These are phyloP conservation scores for Myotis daubentonii DNA, from an alignment of 2,797 vertebrate genomes.

Conservation along the genomic window DNA sequence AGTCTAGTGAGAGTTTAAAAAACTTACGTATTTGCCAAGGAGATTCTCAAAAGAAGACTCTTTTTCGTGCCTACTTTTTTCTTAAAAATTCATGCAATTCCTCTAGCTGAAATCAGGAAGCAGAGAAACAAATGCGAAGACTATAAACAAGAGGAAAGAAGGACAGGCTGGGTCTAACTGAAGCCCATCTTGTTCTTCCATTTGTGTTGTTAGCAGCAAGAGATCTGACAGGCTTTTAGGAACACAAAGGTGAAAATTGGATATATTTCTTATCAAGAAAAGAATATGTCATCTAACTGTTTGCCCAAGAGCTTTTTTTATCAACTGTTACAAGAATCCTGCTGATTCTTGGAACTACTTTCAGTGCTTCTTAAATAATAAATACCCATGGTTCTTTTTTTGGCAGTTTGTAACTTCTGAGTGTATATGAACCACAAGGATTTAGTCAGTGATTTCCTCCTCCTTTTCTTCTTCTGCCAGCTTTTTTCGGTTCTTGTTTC, in stretches of 20 bases:
- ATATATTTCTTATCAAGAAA: conserved; percentile 14
- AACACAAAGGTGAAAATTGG: conserved; percentile 3
- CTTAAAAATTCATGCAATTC: neutral
- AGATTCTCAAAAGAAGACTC: conserved; percentile 5
- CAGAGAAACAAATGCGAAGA: neutral
- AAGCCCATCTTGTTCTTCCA: neutral
- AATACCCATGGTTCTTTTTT: neutral
- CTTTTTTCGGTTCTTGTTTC: neutral
- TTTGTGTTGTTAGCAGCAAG: neutral
- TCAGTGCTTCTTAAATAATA: neutral
- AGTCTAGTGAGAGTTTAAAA: neutral
- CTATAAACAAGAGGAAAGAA: neutral
- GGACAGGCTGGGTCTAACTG: neutral
- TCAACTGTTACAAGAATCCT: neutral
- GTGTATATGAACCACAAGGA: neutral
- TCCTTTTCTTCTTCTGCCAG: neutral
- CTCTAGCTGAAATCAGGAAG: neutral
- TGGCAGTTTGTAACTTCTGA: conserved; percentile 10
- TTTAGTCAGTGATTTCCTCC: neutral
- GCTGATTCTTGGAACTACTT: neutral
- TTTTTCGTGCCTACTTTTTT: neutral
- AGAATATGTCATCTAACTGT: neutral
- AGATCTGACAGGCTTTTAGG: neutral
- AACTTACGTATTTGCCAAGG: neutral
- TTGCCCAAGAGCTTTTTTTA: neutral